These are phyloP conservation scores for Caerostris darwini DNA, from an alignment of 1,140 invertebrate genomes.

Conservation along the genomic window DNA sequence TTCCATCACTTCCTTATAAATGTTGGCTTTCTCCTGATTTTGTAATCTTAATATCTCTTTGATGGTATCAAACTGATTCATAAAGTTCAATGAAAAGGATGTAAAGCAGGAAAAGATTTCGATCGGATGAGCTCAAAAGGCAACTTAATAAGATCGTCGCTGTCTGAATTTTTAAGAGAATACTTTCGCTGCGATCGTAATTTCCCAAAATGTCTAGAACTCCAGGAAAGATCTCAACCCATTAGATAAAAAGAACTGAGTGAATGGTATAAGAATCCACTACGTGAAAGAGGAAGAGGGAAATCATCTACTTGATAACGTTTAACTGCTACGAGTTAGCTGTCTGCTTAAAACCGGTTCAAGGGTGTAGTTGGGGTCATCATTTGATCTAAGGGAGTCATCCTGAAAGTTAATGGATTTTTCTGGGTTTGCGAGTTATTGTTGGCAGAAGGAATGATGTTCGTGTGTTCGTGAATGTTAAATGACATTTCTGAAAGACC, in stretches of 20 bases:
- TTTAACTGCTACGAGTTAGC: neutral
- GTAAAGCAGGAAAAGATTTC: no score
- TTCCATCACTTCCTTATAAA: no score
- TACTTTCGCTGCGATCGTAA: neutral
- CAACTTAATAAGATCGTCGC: no score
- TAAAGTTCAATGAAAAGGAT: no score
- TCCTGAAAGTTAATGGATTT: neutral
- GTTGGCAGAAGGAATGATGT: neutral
- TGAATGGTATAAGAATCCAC: neutral
- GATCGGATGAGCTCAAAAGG: no score
- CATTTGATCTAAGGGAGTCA: conserved; percentile 12
- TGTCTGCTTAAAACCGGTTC: neutral
- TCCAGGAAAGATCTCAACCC: neutral
- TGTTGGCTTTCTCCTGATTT: no score
- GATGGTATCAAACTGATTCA: no score
- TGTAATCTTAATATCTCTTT: no score
- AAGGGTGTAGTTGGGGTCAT: neutral
- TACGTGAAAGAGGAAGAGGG: neutral
- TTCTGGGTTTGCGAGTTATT: neutral
- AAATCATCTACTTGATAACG: neutral
- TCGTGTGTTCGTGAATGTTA: neutral
- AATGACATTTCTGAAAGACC: neutral
- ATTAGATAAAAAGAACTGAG: neutral
- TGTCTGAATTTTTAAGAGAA: neutral
- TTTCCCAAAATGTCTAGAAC: neutral